Base-by-base conservation (phyloP, 2,797 vertebrate species). In the Phyllotis vaccarum region DNA sequence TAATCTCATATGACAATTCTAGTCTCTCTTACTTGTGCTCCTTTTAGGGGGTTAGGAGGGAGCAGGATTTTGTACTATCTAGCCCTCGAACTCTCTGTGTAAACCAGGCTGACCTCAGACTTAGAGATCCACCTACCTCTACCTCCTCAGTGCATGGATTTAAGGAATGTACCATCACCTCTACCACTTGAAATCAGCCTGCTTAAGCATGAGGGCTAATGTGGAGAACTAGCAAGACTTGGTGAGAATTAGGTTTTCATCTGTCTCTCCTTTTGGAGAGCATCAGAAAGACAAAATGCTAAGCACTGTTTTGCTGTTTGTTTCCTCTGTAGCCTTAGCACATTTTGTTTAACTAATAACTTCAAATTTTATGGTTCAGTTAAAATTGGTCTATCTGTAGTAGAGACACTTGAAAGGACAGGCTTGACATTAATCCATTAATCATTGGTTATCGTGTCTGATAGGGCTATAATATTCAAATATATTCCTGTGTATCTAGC, bases 321-420 rank as follows among this genome's bases (percentile, higher is more conserved):
- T 31, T 37, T 86, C 86, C 68, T 78, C 88, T 92, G 8, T 64
- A 93, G 60, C 37, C 46, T 96, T 90, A 64, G 31, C 60, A 79
- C 58, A 60, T 94, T 93, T 91, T 54, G 37, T 93, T 96, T 90
- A 91, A 86, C n/a, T 46, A 37, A 21, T 91, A 89, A 86, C n/a
- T 94, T 96, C 52, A 40, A 89, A 66, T 88, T 88, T 92, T 31
- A 79, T 72, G 0, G 1, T 80, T 97, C 46, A 96, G n/a, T 90
- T 81, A 83, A 86, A 92, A 89, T 94, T 68, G 31, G 83, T 94
- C 60, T 86, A 31, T 54, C 72, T 93, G 7, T 86, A 62, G 54
- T 88, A 70, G 64, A 96, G 90, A 85, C n/a, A 95, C 76, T 89
- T 40, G 34, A 90, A 96, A 95, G 52, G 31, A 96, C 56, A 87